phyloP scores from a whole-genome alignment of 2,797 vertebrate genomes.

The Sebastes nivosus region DNA sequence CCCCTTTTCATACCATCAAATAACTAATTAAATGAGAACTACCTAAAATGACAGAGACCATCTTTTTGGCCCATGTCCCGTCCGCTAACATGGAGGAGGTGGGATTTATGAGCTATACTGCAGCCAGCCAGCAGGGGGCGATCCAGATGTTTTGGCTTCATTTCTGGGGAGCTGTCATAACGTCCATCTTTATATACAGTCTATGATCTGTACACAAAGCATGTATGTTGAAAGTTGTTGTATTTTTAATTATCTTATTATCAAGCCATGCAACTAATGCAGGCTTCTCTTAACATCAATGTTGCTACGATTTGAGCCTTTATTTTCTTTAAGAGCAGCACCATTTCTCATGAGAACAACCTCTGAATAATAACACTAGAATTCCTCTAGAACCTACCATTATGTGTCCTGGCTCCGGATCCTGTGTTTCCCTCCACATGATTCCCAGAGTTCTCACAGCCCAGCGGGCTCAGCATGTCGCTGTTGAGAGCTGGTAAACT shows the following conservation, averaged over 20 bases:
- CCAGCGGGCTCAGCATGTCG: constrained; percentile 73
- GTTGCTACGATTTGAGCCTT: not conserved
- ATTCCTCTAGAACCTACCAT: constrained; percentile 78
- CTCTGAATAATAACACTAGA: not conserved
- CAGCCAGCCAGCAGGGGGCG: too few relatives aligned
- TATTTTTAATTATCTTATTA: not conserved
- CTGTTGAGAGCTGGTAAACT: constrained; percentile 66
- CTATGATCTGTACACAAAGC: not conserved
- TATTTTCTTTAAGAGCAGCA: not conserved
- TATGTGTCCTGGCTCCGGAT: constrained; percentile 78
- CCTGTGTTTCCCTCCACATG: constrained; percentile 76
- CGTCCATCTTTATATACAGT: too few relatives aligned
- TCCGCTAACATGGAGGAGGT: too few relatives aligned
- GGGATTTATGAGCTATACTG: too few relatives aligned
- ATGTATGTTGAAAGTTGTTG: not conserved
- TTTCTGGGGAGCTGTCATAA: too few relatives aligned
- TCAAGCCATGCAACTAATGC: not conserved
- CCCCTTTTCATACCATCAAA: too few relatives aligned
- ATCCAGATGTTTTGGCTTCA: too few relatives aligned
- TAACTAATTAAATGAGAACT: too few relatives aligned
- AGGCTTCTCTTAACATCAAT: not conserved
- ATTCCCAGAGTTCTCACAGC: constrained; percentile 65
- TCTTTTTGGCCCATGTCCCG: too few relatives aligned
- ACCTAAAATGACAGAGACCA: too few relatives aligned
- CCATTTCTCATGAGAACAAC: not conserved